Percentiles rank a stretch among this genome's conserved stretches.
Conservation (phyloP, 2,888 invertebrate genomes). For the Acleris holmiana region DNA sequence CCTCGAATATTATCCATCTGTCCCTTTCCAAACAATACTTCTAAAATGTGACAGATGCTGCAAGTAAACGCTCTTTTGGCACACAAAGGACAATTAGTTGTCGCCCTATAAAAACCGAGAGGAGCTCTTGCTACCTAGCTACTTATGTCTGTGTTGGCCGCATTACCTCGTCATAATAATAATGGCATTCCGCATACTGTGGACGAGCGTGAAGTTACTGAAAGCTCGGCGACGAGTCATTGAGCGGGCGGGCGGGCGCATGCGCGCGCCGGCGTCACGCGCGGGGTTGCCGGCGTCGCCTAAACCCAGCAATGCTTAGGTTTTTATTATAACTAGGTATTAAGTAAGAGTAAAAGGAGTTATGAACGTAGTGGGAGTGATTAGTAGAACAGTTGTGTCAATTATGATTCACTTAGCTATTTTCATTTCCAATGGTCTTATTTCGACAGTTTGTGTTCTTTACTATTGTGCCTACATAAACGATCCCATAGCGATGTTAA, state of each 20-base stretch:
- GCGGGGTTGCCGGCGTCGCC: conserved; percentile 46
- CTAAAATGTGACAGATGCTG: too few species aligned
- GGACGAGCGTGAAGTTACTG: conserved; percentile 41
- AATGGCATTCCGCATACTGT: conserved; percentile 36
- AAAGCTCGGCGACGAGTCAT: conserved; percentile 63
- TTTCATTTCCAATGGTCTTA: too few species aligned
- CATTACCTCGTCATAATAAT: conserved; percentile 24
- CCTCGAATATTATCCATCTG: too few species aligned
- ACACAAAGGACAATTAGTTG: neutral
- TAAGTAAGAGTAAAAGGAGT: neutral
- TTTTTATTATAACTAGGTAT: conserved; percentile 43
- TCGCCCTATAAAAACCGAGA: neutral
- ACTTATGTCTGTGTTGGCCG: conserved; percentile 7
- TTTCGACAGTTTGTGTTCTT: too few species aligned
- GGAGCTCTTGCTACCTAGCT: neutral
- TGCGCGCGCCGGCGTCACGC: conserved; percentile 55
- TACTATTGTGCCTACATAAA: too few species aligned
- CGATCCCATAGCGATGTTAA: too few species aligned
- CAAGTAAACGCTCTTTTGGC: too few species aligned
- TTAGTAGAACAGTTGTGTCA: conserved; percentile 35
- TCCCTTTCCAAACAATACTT: too few species aligned
- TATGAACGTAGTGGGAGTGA: conserved; percentile 48
- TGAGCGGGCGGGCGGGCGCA: conserved; percentile 76
- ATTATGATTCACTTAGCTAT: too few species aligned
- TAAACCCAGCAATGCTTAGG: conserved; percentile 12